Evolutionary conservation across 2,888 invertebrate species (phyloP).

Genomic region (Drosophila cognata): DNA sequence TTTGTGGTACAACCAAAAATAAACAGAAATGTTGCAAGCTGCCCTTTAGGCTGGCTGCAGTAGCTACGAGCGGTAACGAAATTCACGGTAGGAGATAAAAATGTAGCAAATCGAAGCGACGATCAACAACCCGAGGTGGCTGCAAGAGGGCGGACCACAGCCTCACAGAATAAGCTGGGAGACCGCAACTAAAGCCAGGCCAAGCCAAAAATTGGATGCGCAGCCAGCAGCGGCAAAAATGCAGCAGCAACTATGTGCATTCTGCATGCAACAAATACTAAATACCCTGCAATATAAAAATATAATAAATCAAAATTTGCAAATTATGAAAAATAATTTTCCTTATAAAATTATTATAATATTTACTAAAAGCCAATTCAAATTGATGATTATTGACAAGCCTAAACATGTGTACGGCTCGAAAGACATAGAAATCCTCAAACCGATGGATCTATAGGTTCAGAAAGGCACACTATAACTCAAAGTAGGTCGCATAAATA

Average conservation of each 20-base stretch:
- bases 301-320: not conserved
- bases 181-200: conserved; percentile 24
- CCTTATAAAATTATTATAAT: not conserved
- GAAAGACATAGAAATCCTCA: too few relatives aligned
- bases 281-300: not conserved
- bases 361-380: not conserved
- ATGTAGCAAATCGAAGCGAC: conserved; percentile 77
- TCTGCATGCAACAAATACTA: not conserved
- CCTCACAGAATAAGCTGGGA: conserved; percentile 27
- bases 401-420: not conserved
- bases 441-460: too few relatives aligned
- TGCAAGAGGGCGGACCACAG: conserved; percentile 36
- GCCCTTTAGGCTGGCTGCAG: conserved; percentile 68
- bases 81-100: conserved; percentile 82
- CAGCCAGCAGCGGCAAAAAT: conserved; percentile 36
- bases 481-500: not conserved
- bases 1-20: conserved; percentile 25
- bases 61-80: conserved; percentile 80
- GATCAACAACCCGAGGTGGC: conserved; percentile 77
- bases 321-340: accelerated
- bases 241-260: not conserved
- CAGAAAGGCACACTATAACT: too few relatives aligned
- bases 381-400: too few relatives aligned
- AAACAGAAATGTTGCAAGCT: conserved; percentile 31
- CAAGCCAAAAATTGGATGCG: conserved; percentile 60